These are phyloP conservation scores for Lymantria dispar DNA, from an alignment of 2,888 invertebrate species.

Conservation along the genomic window DNA sequence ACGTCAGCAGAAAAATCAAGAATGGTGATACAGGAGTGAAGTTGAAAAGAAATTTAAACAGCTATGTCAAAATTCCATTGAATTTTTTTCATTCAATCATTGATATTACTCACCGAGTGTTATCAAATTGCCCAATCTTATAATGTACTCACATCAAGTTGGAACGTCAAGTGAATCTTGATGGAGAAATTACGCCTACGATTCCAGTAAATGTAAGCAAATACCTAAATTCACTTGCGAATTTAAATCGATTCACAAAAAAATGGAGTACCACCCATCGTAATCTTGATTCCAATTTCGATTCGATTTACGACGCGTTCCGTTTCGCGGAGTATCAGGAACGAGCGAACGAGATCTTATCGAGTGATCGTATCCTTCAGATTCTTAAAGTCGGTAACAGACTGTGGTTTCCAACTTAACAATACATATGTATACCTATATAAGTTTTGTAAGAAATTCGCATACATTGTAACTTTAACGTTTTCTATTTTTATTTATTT, in stretches of 20 bases:
- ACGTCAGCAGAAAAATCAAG: too few species aligned
- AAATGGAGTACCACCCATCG: slow-evolving; percentile 35
- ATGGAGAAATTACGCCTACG: slow-evolving; percentile 17
- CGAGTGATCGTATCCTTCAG: slow-evolving; percentile 61
- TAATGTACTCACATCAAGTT: slow-evolving; percentile 8
- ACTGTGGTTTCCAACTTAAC: slow-evolving; percentile 55
- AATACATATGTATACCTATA: too few species aligned
- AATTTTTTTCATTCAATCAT: too few species aligned
- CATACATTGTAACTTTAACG: too few species aligned
- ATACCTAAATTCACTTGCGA: slow-evolving; percentile 20
- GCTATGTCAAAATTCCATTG: too few species aligned
- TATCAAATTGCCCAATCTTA: neutral
- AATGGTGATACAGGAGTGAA: too few species aligned
- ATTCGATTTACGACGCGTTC: slow-evolving; percentile 51
- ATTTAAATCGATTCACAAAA: slow-evolving; percentile 29
- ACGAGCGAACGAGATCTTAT: slow-evolving; percentile 59
- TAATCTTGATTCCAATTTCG: slow-evolving; percentile 46
- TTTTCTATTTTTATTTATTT: too few species aligned
- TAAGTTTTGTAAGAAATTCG: too few species aligned
- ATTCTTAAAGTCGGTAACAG: slow-evolving; percentile 50
- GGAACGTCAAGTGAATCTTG: slow-evolving; percentile 17
- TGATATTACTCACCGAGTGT: too few species aligned
- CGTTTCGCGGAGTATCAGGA: slow-evolving; percentile 60
- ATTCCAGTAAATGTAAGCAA: slow-evolving; percentile 21
- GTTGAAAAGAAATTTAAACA: too few species aligned